Percentiles rank a stretch among this genome's conserved stretches.
Conservation (phyloP, 2,113 vertebrate genomes). For the Cathartes aura region DNA sequence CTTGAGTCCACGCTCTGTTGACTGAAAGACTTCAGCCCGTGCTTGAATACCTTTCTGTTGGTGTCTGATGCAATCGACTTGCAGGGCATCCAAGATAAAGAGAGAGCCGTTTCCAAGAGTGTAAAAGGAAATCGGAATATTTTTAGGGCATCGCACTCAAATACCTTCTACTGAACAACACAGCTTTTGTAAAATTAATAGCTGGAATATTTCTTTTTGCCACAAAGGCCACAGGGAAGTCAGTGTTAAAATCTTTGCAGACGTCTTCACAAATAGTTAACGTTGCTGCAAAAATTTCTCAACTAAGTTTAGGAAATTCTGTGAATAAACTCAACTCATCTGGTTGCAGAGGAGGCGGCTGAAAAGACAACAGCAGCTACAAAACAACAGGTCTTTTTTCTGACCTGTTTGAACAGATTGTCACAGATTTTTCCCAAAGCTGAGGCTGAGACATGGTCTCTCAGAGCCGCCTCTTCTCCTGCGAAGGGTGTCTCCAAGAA, state of each 20-base stretch:
- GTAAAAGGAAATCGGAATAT: neutral
- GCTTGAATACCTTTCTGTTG: slow-evolving; percentile 49
- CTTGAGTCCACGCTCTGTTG: neutral
- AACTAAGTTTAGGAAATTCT: neutral
- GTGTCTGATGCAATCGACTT: slow-evolving; percentile 51
- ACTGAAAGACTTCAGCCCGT: slow-evolving; percentile 27
- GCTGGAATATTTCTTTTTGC: slow-evolving; percentile 5
- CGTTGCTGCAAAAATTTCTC: neutral
- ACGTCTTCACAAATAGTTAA: neutral
- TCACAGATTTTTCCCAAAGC: neutral
- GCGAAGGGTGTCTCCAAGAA: neutral
- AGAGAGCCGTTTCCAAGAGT: neutral
- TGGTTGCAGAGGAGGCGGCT: neutral
- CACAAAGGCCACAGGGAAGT: neutral
- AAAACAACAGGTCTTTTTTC: neutral
- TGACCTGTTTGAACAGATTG: neutral
- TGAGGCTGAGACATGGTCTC: neutral
- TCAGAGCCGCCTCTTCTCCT: neutral
- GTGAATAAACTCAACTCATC: neutral
- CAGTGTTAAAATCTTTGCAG: neutral
- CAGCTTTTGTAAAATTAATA: slow-evolving; percentile 34
- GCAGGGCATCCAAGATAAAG: slow-evolving; percentile 47
- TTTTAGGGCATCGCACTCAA: slow-evolving; percentile 6
- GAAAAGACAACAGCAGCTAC: neutral
- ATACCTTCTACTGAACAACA: neutral